Evolutionary conservation across 2,113 vertebrate species (phyloP), one percentile per base, ranked within the genome.

Genomic region (Pachycephala philippinensis): DNA sequence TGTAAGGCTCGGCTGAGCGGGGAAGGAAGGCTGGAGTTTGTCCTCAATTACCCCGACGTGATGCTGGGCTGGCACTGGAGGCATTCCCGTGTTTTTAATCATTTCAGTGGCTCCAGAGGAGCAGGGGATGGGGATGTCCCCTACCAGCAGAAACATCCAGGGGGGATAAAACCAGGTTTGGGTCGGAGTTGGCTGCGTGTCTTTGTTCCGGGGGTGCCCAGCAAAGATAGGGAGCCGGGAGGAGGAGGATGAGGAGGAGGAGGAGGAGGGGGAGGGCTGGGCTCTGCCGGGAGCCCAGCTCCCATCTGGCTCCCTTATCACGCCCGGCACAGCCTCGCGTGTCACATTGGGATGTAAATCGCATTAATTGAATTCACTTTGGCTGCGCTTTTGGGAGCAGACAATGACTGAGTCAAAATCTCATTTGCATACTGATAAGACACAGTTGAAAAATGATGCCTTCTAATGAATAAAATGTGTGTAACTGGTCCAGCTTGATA

Each of bases 351-450:
- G 93, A 94, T 87, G 95, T 80, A 96, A 97, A 97, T 96, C 86
- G 65, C 91, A 93, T 96, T 96, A 95, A 96, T 96, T 96, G 93
- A 95, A 96, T 97, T 95, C 97, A 89, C 90, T 96, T 87, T 40
- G 89, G 97, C 96, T 80, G 92, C 3, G 90, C 95, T 95, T 95
- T 92, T 60, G 95, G 95, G 93, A 97, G 85, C 86, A 94, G 88
- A 70, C 71, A 31, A 84, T 79, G 81, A 74, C 93, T 88, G 75
- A 94, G 83, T 90, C 92, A 77, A 94, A 95, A 93, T 85, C 95
- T 95, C 96, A 97, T 98, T 96, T 98, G 10, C 94, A 96, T 97
- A 90, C 77, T 90, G 92, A 95, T 95, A 97, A 95, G 92, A 17
- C 89, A 44, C 84, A 90, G 93, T 87, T 96, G 96, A 96, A 95